phyloP scores from a whole-genome alignment of 2,797 vertebrate species.

The Rhynchonycteris naso region DNA sequence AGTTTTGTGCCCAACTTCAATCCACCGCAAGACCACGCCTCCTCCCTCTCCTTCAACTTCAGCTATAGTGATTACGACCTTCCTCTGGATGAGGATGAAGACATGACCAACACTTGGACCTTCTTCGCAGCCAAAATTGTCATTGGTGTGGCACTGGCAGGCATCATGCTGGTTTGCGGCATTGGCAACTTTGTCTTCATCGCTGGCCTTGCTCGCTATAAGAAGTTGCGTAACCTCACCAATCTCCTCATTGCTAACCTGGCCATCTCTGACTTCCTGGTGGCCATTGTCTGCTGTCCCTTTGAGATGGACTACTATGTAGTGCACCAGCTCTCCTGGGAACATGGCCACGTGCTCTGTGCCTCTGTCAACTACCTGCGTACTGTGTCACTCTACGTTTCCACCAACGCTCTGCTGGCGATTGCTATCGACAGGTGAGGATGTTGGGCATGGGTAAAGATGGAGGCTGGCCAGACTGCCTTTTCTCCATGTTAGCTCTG shows the following conservation, averaged over 20 bases:
- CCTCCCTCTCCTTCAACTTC: constrained; percentile 86
- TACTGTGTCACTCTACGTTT: constrained; percentile 96
- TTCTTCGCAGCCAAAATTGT: constrained; percentile 95
- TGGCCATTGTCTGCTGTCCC: constrained; percentile 96
- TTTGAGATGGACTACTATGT: constrained; percentile 99
- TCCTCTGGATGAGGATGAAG: constrained; percentile 90
- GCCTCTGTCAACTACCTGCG: constrained; percentile 95
- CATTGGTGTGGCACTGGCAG: constrained; percentile 91
- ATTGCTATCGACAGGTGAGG: constrained; percentile 96
- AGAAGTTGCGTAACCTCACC: constrained; percentile 96
- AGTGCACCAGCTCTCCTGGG: constrained; percentile 95
- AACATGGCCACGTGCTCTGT: constrained; percentile 94
- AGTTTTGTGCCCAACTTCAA: constrained; percentile 80
- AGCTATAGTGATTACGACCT: constrained; percentile 92
- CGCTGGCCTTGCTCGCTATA: constrained; percentile 92
- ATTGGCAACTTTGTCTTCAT: constrained; percentile 97
- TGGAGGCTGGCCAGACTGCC: not conserved
- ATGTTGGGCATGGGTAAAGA: not conserved
- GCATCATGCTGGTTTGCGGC: constrained; percentile 97
- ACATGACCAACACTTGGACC: constrained; percentile 93
- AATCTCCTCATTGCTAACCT: constrained; percentile 98
- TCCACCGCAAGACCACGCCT: constrained; percentile 72
- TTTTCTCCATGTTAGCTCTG: not conserved
- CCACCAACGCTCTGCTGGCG: constrained; percentile 96
- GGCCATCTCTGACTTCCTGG: constrained; percentile 97